Evolutionary conservation across 53 echinoderm and acorn worm genomes (phyloP).

Genomic region (Echinometra lucunter): DNA sequence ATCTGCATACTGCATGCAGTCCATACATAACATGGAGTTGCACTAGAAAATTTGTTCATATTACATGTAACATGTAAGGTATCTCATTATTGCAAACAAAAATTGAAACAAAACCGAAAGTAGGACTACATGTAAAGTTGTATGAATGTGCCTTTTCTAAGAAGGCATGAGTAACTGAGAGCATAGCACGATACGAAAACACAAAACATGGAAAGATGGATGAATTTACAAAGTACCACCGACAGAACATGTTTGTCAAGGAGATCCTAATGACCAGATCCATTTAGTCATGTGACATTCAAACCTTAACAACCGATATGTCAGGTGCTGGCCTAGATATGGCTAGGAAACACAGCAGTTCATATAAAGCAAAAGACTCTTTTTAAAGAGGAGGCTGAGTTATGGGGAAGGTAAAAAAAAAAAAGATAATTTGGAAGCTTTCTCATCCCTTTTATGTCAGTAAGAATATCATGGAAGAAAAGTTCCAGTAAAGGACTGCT

Average conservation of each 20-base stretch:
- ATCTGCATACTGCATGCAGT: no score
- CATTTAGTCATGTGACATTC: constrained; percentile 11
- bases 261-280: neutral
- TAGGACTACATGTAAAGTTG: neutral
- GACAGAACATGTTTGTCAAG: constrained; percentile 6
- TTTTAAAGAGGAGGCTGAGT: no score
- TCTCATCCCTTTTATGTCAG: no score
- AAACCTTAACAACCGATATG: constrained; percentile 6
- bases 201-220: neutral
- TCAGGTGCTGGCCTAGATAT: neutral
- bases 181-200: neutral
- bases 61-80: no score
- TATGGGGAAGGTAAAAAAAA: no score
- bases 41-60: neutral
- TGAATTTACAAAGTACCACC: neutral
- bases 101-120: no score
- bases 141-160: no score
- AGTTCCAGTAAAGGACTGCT: no score
- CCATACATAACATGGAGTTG: neutral
- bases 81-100: neutral
- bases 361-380: neutral
- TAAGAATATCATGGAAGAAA: no score
- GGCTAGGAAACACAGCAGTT: neutral
- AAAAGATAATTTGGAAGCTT: no score
- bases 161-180: no score